A percentile compares a stretch with the other conserved stretches of the same genome.
phyloP scores from a whole-genome alignment of 2,888 invertebrate genomes.

The Vanessa cardui region DNA sequence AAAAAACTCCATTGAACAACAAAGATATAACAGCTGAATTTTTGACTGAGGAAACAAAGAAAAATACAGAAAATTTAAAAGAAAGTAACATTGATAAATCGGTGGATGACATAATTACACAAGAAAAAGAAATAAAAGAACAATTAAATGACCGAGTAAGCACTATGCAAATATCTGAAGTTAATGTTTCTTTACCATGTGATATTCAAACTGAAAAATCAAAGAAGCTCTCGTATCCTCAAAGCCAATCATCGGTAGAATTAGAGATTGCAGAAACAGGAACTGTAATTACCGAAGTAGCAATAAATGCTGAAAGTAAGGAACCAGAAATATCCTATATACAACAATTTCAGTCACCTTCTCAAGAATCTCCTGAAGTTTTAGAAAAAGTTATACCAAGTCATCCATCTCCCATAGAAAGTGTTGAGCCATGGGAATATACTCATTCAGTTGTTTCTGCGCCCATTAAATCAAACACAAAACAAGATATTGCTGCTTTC shows the following conservation, averaged over 20 bases:
- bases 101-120: background rate
- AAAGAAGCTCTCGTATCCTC: background rate
- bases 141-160: background rate
- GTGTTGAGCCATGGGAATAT: background rate
- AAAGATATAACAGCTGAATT: slow-evolving; percentile 18
- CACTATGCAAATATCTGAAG: background rate
- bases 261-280: slow-evolving; percentile 55
- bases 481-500: slow-evolving; percentile 55
- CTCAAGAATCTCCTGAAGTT: slow-evolving; percentile 36
- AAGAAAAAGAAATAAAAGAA: background rate
- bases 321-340: slow-evolving; percentile 56
- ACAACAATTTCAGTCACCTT: slow-evolving; percentile 57
- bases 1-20: background rate
- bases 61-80: background rate
- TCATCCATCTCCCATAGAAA: slow-evolving; percentile 21
- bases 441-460: slow-evolving; percentile 19
- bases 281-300: slow-evolving; percentile 54
- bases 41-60: slow-evolving; percentile 9
- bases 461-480: slow-evolving; percentile 43
- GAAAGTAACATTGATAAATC: background rate
- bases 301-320: slow-evolving; percentile 46
- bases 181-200: background rate
- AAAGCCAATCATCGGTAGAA: slow-evolving; percentile 28
- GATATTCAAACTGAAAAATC: background rate
- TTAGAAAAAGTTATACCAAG: slow-evolving; percentile 38